Percentiles rank a stretch among this genome's conserved stretches.
phyloP scores from a whole-genome alignment of 2,888 invertebrate species.

The Stenolophus ochropezus region DNA sequence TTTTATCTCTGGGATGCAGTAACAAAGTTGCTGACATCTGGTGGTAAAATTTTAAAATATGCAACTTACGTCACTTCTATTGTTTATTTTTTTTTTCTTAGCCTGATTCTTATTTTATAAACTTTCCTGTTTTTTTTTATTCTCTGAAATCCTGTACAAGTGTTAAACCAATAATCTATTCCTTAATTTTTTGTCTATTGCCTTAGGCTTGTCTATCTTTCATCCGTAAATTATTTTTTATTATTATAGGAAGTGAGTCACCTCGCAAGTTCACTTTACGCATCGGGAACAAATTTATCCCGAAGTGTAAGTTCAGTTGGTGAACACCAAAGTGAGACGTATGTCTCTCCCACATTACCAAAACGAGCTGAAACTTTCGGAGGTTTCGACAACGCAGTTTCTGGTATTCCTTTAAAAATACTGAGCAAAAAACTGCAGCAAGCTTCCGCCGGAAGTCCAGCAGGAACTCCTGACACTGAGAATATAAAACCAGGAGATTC shows the following conservation, averaged over 20 bases:
- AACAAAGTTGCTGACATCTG: too few relatives aligned
- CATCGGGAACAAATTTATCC: conserved; percentile 86
- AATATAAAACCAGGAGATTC: conserved; percentile 71
- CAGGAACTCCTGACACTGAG: conserved; percentile 71
- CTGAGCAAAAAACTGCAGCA: conserved; percentile 70
- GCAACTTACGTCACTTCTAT: too few relatives aligned
- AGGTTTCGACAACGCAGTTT: conserved; percentile 85
- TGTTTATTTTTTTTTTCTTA: too few relatives aligned
- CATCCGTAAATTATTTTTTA: conserved; percentile 53
- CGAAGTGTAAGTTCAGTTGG: conserved; percentile 96
- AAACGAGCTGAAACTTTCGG: conserved; percentile 97
- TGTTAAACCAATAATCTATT: too few relatives aligned
- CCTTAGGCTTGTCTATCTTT: too few relatives aligned
- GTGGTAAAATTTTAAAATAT: too few relatives aligned
- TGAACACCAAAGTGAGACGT: conserved; percentile 91
- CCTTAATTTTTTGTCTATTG: too few relatives aligned
- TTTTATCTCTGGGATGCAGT: too few relatives aligned
- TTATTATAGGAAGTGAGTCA: conserved; percentile 81
- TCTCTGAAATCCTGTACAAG: too few relatives aligned
- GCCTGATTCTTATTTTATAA: too few relatives aligned
- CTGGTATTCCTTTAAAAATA: conserved; percentile 68
- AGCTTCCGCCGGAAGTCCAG: conserved; percentile 69
- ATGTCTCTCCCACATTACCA: conserved; percentile 90
- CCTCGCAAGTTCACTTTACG: conserved; percentile 83
- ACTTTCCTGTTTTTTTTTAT: too few relatives aligned